These are phyloP conservation scores for Salpingus planirostris DNA, from an alignment of 2,888 invertebrate species.

Conservation along the genomic window DNA sequence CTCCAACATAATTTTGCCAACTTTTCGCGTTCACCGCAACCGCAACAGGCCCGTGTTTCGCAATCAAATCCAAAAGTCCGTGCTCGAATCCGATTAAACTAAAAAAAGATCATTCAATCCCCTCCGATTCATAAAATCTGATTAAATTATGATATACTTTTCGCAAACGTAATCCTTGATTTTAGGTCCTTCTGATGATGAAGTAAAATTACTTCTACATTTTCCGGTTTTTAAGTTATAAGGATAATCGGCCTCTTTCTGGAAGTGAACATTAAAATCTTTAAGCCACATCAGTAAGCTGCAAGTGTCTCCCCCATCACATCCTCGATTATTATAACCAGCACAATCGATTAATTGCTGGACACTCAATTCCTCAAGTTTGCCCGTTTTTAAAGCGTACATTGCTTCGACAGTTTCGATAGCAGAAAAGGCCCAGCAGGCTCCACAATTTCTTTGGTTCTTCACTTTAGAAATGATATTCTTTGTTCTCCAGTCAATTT, in stretches of 20 bases:
- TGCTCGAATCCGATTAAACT: slow-evolving; percentile 61
- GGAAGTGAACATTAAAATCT: slow-evolving; percentile 47
- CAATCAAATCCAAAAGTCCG: slow-evolving; percentile 50
- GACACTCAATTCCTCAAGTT: slow-evolving; percentile 56
- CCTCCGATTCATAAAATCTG: too few relatives aligned
- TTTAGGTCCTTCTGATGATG: slow-evolving; percentile 39
- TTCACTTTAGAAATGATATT: slow-evolving; percentile 58
- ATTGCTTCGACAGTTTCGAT: slow-evolving; percentile 68
- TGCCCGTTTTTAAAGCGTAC: slow-evolving; percentile 58
- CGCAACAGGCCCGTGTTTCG: slow-evolving; percentile 66
- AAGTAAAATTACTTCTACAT: slow-evolving; percentile 30
- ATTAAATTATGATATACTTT: too few relatives aligned
- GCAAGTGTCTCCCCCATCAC: slow-evolving; percentile 74
- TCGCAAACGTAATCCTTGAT: slow-evolving; percentile 54
- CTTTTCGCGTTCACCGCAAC: slow-evolving; percentile 74
- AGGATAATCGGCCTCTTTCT: slow-evolving; percentile 55
- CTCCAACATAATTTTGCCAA: slow-evolving; percentile 82
- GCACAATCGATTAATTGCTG: slow-evolving; percentile 81
- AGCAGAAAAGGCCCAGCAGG: slow-evolving; percentile 81
- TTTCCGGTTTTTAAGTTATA: slow-evolving; percentile 18
- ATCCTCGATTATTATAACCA: slow-evolving; percentile 60
- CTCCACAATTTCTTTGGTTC: slow-evolving; percentile 70
- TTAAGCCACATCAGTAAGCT: slow-evolving; percentile 65
- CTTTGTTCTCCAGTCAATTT: slow-evolving; percentile 45
- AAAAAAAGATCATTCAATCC: slow-evolving; percentile 19